Evolutionary conservation across 2,888 invertebrate species (phyloP).

Genomic region (Meandrusa payeni): DNA sequence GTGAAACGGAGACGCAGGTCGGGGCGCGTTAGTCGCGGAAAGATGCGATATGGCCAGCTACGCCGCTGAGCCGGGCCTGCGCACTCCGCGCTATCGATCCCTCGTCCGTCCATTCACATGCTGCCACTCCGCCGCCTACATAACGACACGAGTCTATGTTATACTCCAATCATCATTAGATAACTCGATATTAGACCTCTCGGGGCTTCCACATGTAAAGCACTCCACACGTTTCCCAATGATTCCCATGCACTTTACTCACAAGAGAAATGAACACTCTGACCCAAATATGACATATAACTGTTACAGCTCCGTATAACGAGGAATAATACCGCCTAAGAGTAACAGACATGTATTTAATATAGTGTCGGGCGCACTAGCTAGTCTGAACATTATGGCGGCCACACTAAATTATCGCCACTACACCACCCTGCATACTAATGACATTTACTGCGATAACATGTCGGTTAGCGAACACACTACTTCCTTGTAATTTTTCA

Average conservation of each 20-base stretch:
- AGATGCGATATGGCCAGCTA: constrained; percentile 61
- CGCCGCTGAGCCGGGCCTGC: constrained; percentile 53
- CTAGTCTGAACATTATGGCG: constrained; percentile 36
- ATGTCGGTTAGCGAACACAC: constrained; percentile 27
- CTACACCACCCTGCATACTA: constrained; percentile 60
- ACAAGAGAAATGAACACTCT: constrained; percentile 1
- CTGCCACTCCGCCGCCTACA: constrained; percentile 68
- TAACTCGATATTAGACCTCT: constrained; percentile 63
- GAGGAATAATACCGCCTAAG: constrained; percentile 11
- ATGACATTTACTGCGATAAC: constrained; percentile 58
- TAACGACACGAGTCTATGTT: constrained; percentile 56
- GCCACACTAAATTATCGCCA: constrained; percentile 62
- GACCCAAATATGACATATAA: constrained; percentile 2
- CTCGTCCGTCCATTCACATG: constrained; percentile 64
- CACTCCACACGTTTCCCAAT: constrained; percentile 51
- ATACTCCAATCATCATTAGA: constrained; percentile 72
- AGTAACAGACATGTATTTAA: constrained; percentile 22
- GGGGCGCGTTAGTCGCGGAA: constrained; percentile 44
- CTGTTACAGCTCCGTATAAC: not conserved
- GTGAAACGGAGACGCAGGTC: constrained; percentile 53
- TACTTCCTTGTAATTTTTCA: constrained; percentile 15
- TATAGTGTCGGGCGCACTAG: constrained; percentile 21
- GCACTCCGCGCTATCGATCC: constrained; percentile 74
- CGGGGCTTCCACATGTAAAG: constrained; percentile 52
- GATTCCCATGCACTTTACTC: constrained; percentile 27